These are phyloP conservation scores for Forbesichthys agassizii DNA, from an alignment of 2,113 vertebrate genomes.

Conservation along the genomic window DNA sequence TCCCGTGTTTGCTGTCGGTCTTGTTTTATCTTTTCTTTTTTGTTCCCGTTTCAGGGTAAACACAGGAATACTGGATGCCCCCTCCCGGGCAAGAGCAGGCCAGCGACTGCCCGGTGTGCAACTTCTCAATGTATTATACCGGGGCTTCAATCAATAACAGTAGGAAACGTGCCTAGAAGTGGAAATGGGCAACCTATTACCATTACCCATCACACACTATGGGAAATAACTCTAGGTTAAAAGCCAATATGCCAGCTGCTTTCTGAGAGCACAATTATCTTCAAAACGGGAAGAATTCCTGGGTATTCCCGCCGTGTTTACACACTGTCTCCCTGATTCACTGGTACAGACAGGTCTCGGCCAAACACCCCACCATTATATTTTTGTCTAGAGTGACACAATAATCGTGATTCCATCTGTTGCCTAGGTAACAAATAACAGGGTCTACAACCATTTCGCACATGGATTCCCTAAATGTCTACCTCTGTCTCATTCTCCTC, in stretches of 20 bases:
- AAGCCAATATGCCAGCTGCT: neutral
- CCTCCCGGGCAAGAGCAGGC: conserved; percentile 24
- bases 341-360: conserved; percentile 23
- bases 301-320: neutral
- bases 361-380: conserved; percentile 33
- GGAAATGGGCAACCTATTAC: neutral
- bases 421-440: conserved; percentile 79
- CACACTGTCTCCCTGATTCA: conserved; percentile 11
- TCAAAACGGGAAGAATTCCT: conserved; percentile 20
- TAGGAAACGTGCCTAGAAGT: conserved; percentile 13
- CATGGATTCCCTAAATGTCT: conserved; percentile 68
- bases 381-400: conserved; percentile 36
- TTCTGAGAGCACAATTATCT: conserved; percentile 17
- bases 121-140: conserved; percentile 15
- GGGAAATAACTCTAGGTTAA: conserved; percentile 1
- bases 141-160: neutral
- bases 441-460: conserved; percentile 66
- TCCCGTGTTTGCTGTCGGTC: conserved; percentile 58
- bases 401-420: conserved; percentile 68
- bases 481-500: conserved; percentile 62
- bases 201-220: neutral
- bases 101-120: neutral
- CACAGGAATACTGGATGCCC: conserved; percentile 26
- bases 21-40: conserved; percentile 64
- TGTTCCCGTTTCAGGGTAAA: conserved; percentile 57